Percentiles rank a stretch among this genome's conserved stretches.
Evolutionary conservation across 2,113 vertebrate genomes (phyloP).

Genomic region (Cyrtonyx montezumae): DNA sequence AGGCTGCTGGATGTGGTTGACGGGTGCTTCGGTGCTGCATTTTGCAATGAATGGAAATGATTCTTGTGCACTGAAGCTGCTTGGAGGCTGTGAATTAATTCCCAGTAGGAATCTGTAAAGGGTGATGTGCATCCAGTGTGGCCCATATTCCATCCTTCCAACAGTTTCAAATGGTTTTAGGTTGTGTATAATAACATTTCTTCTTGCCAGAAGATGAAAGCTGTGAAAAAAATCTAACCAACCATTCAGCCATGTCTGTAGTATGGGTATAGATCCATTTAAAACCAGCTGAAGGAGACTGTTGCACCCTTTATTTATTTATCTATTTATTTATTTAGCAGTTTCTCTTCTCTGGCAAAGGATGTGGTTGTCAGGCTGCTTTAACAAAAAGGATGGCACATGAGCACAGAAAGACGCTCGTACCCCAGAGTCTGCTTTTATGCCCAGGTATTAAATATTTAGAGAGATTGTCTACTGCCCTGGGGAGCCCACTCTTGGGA

Average conservation of each 20-base stretch:
- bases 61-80: background rate
- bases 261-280: background rate
- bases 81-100: background rate
- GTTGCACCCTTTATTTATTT: background rate
- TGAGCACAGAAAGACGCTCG: rapidly evolving
- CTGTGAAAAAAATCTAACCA: rapidly evolving
- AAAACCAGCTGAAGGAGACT: background rate
- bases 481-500: background rate
- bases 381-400: background rate
- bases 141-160: background rate
- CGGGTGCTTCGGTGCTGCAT: background rate
- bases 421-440: background rate
- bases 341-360: background rate
- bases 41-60: background rate
- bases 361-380: background rate
- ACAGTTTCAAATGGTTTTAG: background rate
- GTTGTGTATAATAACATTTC: background rate
- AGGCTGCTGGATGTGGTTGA: background rate
- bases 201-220: background rate
- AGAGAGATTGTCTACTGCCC: background rate
- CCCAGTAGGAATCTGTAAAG: background rate
- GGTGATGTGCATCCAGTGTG: background rate
- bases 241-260: rapidly evolving
- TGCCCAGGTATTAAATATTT: background rate
- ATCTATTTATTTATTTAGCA: background rate